phyloP scores from a whole-genome alignment of 2,888 invertebrate species.

The Drosophila aldrichi region DNA sequence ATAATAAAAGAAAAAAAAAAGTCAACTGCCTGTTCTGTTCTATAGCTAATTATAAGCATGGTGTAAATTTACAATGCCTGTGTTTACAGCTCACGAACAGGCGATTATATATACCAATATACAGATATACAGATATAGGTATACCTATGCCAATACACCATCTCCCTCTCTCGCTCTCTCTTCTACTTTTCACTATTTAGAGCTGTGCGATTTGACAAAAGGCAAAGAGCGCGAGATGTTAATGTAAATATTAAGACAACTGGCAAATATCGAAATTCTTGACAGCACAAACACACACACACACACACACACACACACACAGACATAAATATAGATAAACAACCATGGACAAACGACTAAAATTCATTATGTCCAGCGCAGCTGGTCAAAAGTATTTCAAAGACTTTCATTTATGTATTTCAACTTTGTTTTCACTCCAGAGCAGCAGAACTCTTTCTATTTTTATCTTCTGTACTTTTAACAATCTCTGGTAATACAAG shows the following conservation, averaged over 20 bases:
- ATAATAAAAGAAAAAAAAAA: conserved; percentile 14
- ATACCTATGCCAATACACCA: conserved; percentile 10
- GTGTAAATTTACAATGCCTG: conserved; percentile 75
- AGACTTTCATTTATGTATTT: background rate
- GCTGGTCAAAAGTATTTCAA: background rate
- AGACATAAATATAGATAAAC: background rate
- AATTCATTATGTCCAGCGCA: background rate
- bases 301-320: conserved; percentile 16
- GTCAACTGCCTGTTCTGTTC: conserved; percentile 68
- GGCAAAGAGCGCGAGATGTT: conserved; percentile 33
- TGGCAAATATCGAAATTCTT: conserved; percentile 41
- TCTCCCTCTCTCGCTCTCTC: background rate
- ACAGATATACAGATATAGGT: conserved; percentile 52
- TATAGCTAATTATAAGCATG: conserved; percentile 76
- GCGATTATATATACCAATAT: conserved; percentile 66
- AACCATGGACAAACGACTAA: background rate
- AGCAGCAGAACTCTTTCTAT: background rate
- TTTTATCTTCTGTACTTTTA: background rate
- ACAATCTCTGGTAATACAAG: background rate
- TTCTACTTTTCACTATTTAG: conserved; percentile 29
- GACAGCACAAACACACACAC: conserved; percentile 30
- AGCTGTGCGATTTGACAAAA: conserved; percentile 59
- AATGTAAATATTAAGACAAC: conserved; percentile 54
- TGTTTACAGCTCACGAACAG: conserved; percentile 77
- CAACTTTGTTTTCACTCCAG: background rate